phyloP scores from a whole-genome alignment of 2,113 vertebrate genomes.

The Pitta sordida region DNA sequence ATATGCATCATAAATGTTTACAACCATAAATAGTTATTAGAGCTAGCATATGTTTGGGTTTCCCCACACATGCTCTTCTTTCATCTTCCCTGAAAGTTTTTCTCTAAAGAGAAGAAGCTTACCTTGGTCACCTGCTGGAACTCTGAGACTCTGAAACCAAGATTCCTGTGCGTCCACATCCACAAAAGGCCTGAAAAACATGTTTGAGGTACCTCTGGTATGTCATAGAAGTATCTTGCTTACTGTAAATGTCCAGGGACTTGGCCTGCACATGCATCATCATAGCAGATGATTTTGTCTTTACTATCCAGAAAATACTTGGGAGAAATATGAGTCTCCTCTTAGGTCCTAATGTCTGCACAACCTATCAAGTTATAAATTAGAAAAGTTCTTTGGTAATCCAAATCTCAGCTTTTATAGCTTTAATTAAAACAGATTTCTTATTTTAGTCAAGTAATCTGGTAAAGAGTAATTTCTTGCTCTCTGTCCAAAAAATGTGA shows the following conservation, averaged over 20 bases:
- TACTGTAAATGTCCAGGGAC: neutral
- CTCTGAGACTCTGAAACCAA: neutral
- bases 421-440: neutral
- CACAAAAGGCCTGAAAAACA: rapidly evolving
- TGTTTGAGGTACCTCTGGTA: neutral
- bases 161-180: rapidly evolving
- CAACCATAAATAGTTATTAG: neutral
- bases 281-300: neutral
- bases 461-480: neutral
- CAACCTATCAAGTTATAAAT: neutral
- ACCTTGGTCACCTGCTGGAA: neutral
- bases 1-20: neutral
- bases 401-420: neutral
- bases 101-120: neutral
- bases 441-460: neutral
- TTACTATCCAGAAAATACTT: neutral
- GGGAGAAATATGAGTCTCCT: neutral
- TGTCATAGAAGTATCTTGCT: neutral
- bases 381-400: neutral
- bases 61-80: neutral
- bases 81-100: neutral
- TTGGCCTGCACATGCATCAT: neutral
- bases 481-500: neutral
- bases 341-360: neutral
- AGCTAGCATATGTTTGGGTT: neutral